Conservation (phyloP, 2,797 vertebrate genomes). For the Spinus pinus region DNA sequence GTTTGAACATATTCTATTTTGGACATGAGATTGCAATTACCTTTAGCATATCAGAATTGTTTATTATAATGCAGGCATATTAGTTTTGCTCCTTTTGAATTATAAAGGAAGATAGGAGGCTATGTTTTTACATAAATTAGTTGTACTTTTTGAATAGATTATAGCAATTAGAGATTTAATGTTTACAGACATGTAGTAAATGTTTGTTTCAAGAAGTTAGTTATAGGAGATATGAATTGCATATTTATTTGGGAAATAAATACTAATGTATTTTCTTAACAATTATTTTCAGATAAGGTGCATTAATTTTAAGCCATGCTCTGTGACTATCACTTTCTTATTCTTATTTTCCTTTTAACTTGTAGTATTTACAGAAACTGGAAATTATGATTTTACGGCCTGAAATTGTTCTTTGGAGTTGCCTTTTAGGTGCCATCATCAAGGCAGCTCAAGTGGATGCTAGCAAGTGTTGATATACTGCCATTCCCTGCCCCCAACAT, state of each 20-base stretch:
- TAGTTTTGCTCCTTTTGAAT: not conserved
- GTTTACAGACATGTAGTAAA: not conserved
- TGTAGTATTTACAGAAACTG: not conserved
- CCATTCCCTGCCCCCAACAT: fast-evolving
- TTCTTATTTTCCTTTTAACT: not conserved
- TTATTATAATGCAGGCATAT: not conserved
- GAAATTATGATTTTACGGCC: not conserved
- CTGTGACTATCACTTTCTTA: not conserved
- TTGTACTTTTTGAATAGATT: not conserved
- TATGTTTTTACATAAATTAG: not conserved
- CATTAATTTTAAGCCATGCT: not conserved
- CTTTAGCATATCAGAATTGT: not conserved
- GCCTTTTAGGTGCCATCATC: not conserved
- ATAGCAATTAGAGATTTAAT: not conserved
- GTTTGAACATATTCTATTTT: not conserved
- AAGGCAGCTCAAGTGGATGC: not conserved
- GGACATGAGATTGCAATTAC: not conserved
- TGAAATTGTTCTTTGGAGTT: not conserved
- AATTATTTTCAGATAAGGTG: not conserved
- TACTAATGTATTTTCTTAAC: not conserved
- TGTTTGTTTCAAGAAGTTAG: not conserved
- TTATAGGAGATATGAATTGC: not conserved
- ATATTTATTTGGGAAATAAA: not conserved
- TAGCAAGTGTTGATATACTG: not conserved
- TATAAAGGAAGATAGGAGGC: not conserved